phyloP scores from a whole-genome alignment of 2,797 vertebrate species.

The Danio aesculapii region DNA sequence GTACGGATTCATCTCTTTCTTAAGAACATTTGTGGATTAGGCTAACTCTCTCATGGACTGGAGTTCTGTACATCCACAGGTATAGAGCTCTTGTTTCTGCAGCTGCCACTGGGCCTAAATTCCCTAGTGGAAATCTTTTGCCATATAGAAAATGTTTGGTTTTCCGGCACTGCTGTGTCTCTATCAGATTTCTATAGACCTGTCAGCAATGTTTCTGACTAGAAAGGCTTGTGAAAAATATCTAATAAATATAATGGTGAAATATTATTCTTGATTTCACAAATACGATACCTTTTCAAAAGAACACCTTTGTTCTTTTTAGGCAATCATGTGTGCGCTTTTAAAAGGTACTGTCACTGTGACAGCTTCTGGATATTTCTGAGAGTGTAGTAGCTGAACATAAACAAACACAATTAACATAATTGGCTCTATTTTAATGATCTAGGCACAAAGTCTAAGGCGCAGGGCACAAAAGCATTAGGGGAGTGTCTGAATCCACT shows the following conservation, averaged over 20 bases:
- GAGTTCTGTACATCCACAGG: constrained; percentile 56
- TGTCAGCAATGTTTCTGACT: constrained; percentile 49
- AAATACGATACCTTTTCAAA: no score
- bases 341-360: no score
- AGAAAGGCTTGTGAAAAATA: constrained; percentile 11
- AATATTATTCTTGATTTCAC: no score
- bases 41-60: constrained; percentile 52
- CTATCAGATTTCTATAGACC: constrained; percentile 47
- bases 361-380: no score
- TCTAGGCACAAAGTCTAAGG: no score
- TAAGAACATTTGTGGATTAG: constrained; percentile 58
- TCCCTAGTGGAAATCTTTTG: constrained; percentile 55
- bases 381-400: no score
- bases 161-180: constrained; percentile 51
- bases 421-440: no score
- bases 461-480: no score
- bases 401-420: no score
- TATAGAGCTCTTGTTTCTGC: constrained; percentile 61
- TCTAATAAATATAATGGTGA: background rate
- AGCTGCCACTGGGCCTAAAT: constrained; percentile 61
- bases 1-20: constrained; percentile 46
- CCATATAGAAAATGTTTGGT: constrained; percentile 65
- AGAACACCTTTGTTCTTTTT: no score
- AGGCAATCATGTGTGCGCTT: no score
- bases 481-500: no score